Evolutionary conservation across 1,140 invertebrate species (phyloP).

Genomic region (Drosophila ohnishii): DNA sequence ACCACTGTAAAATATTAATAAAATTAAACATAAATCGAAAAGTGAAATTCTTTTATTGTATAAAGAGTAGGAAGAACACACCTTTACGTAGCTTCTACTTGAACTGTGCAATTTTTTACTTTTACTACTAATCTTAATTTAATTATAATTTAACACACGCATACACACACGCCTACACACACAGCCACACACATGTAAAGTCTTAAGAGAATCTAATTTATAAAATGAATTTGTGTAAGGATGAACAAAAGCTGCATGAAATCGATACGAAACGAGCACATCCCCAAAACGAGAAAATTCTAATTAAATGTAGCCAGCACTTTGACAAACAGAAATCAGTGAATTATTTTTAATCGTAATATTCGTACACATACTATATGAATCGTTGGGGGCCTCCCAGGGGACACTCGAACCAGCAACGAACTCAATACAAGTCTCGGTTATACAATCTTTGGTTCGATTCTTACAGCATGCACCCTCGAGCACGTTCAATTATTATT

Average conservation of each 20-base stretch:
- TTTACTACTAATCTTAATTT: slow-evolving; percentile 68
- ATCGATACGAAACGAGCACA: slow-evolving; percentile 16
- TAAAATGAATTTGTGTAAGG: slow-evolving; percentile 42
- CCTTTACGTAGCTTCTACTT: slow-evolving; percentile 56
- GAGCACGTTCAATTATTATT: slow-evolving; percentile 40
- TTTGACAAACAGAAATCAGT: slow-evolving; percentile 55
- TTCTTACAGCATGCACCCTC: slow-evolving; percentile 23
- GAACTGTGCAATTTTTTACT: slow-evolving; percentile 79
- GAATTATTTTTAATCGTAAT: slow-evolving; percentile 73
- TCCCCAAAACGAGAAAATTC: slow-evolving; percentile 29
- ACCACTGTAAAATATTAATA: slow-evolving; percentile 55
- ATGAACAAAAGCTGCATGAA: slow-evolving; percentile 30
- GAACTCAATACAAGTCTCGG: slow-evolving; percentile 15
- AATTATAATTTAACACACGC: slow-evolving; percentile 59
- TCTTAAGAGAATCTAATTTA: slow-evolving; percentile 71
- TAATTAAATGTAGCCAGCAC: slow-evolving; percentile 54
- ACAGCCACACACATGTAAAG: slow-evolving; percentile 41
- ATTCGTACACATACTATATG: slow-evolving; percentile 13
- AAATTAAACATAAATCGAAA: slow-evolving; percentile 42
- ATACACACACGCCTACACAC: slow-evolving; percentile 25
- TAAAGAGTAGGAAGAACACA: slow-evolving; percentile 32
- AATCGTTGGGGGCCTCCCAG: slow-evolving; percentile 7
- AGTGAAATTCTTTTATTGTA: slow-evolving; percentile 55
- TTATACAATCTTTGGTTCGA: slow-evolving; percentile 27
- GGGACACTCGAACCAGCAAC: slow-evolving; percentile 21